Percentiles rank a stretch among this genome's conserved stretches.
These are phyloP conservation scores for Gryllus bimaculatus DNA, from an alignment of 1,140 invertebrate genomes.

Conservation along the genomic window DNA sequence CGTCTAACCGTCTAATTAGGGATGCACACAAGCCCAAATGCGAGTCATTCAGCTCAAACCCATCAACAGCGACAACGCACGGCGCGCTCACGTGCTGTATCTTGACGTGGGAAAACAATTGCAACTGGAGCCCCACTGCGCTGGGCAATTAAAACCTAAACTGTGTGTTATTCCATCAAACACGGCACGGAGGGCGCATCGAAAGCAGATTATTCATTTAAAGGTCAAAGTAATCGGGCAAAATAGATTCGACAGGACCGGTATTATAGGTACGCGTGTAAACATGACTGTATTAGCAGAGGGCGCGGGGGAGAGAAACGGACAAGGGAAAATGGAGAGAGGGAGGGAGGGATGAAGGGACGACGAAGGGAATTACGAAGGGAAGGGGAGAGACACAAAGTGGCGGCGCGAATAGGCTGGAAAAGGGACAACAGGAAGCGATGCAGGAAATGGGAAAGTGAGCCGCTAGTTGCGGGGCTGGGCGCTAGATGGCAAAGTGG, in stretches of 20 bases:
- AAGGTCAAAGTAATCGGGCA: conserved; percentile 3
- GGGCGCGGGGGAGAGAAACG: not conserved
- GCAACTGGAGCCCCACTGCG: not conserved
- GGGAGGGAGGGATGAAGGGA: not conserved
- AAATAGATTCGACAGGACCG: not conserved
- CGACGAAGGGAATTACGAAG: not conserved
- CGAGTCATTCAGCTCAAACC: no score
- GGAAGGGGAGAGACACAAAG: not conserved
- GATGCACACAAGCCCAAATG: no score
- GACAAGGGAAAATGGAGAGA: not conserved
- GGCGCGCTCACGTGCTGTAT: not conserved
- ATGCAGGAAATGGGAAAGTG: not conserved
- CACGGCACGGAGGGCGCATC: not conserved
- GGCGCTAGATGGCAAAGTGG: no score
- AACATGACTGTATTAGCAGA: not conserved
- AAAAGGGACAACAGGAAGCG: not conserved
- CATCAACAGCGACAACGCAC: not conserved
- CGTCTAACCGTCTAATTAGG: no score
- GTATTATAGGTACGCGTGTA: conserved; percentile 4
- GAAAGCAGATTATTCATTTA: conserved; percentile 5
- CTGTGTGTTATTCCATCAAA: conserved; percentile 4
- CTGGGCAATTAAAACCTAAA: not conserved
- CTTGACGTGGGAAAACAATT: conserved; percentile 4
- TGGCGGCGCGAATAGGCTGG: not conserved
- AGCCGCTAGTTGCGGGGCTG: no score